Evolutionary conservation across 1,140 invertebrate genomes (phyloP).

Genomic region (Oreohelix idahoensis): DNA sequence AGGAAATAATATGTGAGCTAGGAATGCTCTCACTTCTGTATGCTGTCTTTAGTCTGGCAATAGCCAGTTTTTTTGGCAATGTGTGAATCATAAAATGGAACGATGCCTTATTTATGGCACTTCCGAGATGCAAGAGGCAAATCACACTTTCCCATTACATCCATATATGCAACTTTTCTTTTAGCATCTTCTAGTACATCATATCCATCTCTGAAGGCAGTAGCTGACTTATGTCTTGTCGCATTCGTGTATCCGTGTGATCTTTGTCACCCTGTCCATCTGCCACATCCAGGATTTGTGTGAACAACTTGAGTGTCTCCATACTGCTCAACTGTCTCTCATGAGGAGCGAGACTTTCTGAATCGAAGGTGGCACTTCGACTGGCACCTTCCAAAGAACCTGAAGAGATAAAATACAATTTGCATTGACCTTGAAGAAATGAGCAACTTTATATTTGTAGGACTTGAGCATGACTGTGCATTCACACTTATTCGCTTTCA

Average conservation of each 20-base stretch:
- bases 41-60: no score
- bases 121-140: no score
- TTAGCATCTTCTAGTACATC: conserved; percentile 38
- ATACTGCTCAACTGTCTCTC: conserved; percentile 60
- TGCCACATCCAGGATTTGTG: conserved; percentile 62
- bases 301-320: conserved; percentile 63
- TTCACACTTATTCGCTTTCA: no score
- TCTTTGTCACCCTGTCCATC: conserved; percentile 60
- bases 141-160: no score
- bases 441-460: not conserved
- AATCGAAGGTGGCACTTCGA: conserved; percentile 2
- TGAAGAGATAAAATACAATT: not conserved
- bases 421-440: no score
- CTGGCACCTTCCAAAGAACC: conserved; percentile 17
- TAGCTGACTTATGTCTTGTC: conserved; percentile 49
- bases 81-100: no score
- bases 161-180: not conserved
- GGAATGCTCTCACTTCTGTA: no score
- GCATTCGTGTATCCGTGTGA: conserved; percentile 53
- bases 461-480: no score
- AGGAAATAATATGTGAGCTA: no score
- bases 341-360: conserved; percentile 27
- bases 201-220: conserved; percentile 45
- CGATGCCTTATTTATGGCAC: no score
- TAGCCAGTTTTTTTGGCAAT: no score